Evolutionary conservation across 2,113 vertebrate genomes (phyloP), one percentile per base, ranked within the genome.

Genomic region (Alexandromys fortis): DNA sequence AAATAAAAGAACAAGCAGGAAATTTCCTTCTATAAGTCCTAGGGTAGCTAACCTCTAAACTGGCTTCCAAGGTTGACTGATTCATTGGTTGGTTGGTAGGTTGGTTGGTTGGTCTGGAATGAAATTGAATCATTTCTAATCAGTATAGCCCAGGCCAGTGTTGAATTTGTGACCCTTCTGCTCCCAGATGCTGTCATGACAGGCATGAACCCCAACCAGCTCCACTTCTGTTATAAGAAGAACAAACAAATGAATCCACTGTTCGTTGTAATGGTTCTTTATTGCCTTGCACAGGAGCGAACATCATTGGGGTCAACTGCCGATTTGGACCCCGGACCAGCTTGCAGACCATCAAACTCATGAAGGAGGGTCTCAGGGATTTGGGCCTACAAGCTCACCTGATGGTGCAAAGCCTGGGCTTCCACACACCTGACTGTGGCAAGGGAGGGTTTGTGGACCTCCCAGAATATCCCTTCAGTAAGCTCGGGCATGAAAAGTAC

Each of bases 401-500:
- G 94, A 99, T 99, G 99, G 96, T 96, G 68, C 99, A 99, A 90
- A 98, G 99, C 12, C 98, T 99, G 96, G 99, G 99, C 24, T 99
- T 98, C 97, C 99, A 99, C 97, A 99, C 99, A 4, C 99, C 99
- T 0, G 99, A 99, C 96, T 99, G 99, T 93, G 98, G 98, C 98
- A 98, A 98, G 90, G 99, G 99, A 95, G 99, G 99, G 1, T 99
- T 99, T 98, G 99, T 99, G 88, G 99, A 99, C 75, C 99, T 99
- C 94, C 99, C 99, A 0, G 99, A 99, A 97, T 99, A 99, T 96
- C 99, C 99, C 0, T 99, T 99, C 97, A 98, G 99, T 99, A 98
- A 98, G 98, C 70, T 72, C 12, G 0, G 65, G 0, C 2, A 1
- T 30, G 30, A 11, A 47, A 49, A 45, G 11, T 72, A 7, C 70